These are phyloP conservation scores for Mormyrops attenuatus DNA, from an alignment of 2,797 vertebrate species.

Conservation along the genomic window DNA sequence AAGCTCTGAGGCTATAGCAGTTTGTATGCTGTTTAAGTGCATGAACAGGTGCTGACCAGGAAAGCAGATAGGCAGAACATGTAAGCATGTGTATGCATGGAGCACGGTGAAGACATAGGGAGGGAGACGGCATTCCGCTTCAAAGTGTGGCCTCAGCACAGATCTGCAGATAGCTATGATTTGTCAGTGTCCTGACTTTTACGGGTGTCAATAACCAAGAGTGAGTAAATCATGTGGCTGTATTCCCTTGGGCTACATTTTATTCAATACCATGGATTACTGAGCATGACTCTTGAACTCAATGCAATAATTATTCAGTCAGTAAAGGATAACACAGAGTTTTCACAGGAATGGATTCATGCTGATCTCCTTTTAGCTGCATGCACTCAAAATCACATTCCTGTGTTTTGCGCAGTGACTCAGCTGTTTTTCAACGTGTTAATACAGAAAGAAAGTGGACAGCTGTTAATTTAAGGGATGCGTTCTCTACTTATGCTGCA, in stretches of 20 bases:
- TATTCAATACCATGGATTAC: slow-evolving; percentile 2
- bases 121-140: not conserved
- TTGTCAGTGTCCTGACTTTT: not conserved
- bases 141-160: not conserved
- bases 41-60: not conserved
- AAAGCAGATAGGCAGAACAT: not conserved
- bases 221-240: not conserved
- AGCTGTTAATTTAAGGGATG: not conserved
- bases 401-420: not conserved
- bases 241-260: not conserved
- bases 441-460: not conserved
- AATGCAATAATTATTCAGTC: not conserved
- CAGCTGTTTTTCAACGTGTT: not conserved
- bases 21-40: not conserved
- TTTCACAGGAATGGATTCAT: not conserved
- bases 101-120: not conserved
- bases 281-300: slow-evolving; percentile 8
- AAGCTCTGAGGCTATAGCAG: not conserved
- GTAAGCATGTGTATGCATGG: not conserved
- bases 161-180: not conserved
- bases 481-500: not conserved
- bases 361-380: not conserved
- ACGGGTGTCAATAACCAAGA: not conserved
- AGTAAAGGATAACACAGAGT: not conserved
- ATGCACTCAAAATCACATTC: not conserved